phyloP scores from a whole-genome alignment of 1,140 invertebrate genomes.

The Probaryconus sp. region DNA sequence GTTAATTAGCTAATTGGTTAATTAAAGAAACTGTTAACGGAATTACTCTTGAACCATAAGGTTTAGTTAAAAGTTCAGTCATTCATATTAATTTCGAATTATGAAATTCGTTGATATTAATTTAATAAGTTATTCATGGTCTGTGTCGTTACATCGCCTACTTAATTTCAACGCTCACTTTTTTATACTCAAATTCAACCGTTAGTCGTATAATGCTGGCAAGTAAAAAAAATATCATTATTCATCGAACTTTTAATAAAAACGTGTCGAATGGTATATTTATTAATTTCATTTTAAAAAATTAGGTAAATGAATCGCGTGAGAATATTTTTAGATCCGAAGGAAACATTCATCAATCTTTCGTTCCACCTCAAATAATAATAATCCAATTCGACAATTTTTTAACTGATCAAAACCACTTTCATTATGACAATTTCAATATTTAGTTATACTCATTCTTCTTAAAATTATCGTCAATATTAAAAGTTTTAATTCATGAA shows the following conservation, averaged over 20 bases:
- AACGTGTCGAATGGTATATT: not conserved
- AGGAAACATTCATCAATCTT: too few relatives aligned
- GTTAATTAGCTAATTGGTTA: too few relatives aligned
- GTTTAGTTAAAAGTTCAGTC: slow-evolving; percentile 20
- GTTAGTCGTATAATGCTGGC: slow-evolving; percentile 24
- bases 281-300: slow-evolving; percentile 3
- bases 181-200: slow-evolving; percentile 35
- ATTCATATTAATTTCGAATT: slow-evolving; percentile 24
- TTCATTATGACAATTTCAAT: too few relatives aligned
- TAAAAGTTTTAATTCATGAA: too few relatives aligned
- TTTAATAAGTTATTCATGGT: slow-evolving; percentile 11
- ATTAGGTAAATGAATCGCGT: not conserved
- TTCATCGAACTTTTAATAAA: slow-evolving; percentile 28
- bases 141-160: slow-evolving; percentile 23
- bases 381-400: too few relatives aligned
- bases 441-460: too few relatives aligned
- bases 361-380: too few relatives aligned
- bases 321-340: too few relatives aligned
- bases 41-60: not conserved
- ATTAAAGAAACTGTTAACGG: slow-evolving; percentile 16
- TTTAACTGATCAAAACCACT: too few relatives aligned
- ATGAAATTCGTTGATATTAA: not conserved
- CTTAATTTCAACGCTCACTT: slow-evolving; percentile 47
- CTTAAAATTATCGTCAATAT: too few relatives aligned
- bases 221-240: slow-evolving; percentile 22